These are phyloP conservation scores for Tetraneura akinire DNA, from an alignment of 1,140 invertebrate species.

Conservation along the genomic window DNA sequence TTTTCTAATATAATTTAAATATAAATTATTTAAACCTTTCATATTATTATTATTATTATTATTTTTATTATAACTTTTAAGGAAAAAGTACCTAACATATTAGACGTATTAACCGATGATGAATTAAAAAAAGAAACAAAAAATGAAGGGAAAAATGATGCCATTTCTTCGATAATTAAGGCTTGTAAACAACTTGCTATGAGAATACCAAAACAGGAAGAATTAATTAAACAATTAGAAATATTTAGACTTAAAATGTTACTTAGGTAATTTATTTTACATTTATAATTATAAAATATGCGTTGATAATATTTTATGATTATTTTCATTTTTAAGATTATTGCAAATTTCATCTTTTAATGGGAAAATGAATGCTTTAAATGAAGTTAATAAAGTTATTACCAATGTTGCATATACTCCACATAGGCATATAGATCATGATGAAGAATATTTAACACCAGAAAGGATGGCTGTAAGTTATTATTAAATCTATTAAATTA, in stretches of 20 bases:
- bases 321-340: slow-evolving; percentile 64
- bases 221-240: slow-evolving; percentile 85
- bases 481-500: neutral
- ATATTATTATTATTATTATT: no score
- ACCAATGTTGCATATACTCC: slow-evolving; percentile 86
- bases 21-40: no score
- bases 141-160: slow-evolving; percentile 92
- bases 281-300: no score
- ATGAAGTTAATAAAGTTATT: slow-evolving; percentile 98
- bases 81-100: slow-evolving; percentile 87
- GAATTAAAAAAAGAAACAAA: slow-evolving; percentile 96
- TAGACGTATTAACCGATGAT: slow-evolving; percentile 95
- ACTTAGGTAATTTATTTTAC: slow-evolving; percentile 62
- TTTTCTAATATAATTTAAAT: neutral
- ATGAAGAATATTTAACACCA: slow-evolving; percentile 92
- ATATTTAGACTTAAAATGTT: slow-evolving; percentile 97
- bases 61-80: slow-evolving; percentile 61
- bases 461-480: slow-evolving; percentile 86
- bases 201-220: slow-evolving; percentile 76
- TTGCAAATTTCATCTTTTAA: slow-evolving; percentile 97
- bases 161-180: slow-evolving; percentile 86
- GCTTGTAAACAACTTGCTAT: slow-evolving; percentile 85
- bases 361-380: slow-evolving; percentile 98
- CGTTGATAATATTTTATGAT: no score
- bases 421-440: slow-evolving; percentile 71